Evolutionary conservation across 2,113 vertebrate species (phyloP).

Genomic region (Thunnus maccoyii): DNA sequence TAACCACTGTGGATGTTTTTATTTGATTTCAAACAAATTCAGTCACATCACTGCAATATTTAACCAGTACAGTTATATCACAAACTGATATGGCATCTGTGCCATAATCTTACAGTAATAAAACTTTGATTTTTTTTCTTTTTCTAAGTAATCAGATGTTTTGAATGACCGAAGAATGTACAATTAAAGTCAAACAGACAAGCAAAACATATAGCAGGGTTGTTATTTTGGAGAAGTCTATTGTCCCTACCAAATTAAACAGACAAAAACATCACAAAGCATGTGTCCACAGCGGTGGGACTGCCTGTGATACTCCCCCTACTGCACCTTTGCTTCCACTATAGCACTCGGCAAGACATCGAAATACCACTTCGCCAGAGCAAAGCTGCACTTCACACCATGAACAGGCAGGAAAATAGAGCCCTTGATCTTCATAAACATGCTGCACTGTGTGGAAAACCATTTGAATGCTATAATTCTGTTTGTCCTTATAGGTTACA

Average conservation of each 20-base stretch:
- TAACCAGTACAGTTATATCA: no score
- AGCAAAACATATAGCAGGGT: background rate
- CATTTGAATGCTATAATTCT: background rate
- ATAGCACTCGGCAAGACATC: background rate
- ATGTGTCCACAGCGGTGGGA: background rate
- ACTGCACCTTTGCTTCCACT: background rate
- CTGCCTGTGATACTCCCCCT: background rate
- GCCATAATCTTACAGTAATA: no score
- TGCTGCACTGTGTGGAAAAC: background rate
- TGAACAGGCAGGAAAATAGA: background rate
- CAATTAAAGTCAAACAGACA: background rate
- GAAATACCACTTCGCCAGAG: no score
- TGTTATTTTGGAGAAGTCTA: background rate
- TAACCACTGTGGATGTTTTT: no score
- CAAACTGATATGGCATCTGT: no score
- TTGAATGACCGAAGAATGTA: no score
- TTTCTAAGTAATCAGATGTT: background rate
- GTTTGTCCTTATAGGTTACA: background rate
- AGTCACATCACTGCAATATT: background rate
- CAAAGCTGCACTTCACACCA: no score
- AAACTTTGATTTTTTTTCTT: no score
- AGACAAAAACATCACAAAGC: background rate
- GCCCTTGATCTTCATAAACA: background rate
- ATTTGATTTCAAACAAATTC: no score
- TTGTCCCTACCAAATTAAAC: background rate